phyloP scores from a whole-genome alignment of 2,797 vertebrate genomes.

The Catamblyrhynchus diadema region DNA sequence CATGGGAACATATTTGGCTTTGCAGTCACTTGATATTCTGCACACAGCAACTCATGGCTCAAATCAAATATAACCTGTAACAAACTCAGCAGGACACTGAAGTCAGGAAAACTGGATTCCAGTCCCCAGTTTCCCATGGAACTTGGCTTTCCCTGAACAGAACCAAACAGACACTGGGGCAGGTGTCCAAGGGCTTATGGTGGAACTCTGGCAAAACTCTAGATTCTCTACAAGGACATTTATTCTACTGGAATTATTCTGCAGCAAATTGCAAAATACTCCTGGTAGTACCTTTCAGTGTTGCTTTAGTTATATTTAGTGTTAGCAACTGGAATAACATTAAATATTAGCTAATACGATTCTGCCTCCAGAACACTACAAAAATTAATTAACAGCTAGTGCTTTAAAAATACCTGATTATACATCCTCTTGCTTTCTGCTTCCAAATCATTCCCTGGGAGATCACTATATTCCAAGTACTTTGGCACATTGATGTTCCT shows the following conservation, averaged over 20 bases:
- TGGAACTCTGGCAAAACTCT: neutral
- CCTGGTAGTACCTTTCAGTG: neutral
- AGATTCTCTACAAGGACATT: neutral
- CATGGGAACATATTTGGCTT: neutral
- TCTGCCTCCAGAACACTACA: neutral
- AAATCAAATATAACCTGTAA: constrained; percentile 52
- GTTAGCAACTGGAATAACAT: neutral
- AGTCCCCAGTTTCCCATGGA: neutral
- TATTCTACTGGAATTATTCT: neutral
- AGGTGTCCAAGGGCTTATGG: neutral
- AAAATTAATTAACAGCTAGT: neutral
- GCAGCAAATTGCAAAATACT: neutral
- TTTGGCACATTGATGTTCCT: neutral
- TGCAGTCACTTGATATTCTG: neutral
- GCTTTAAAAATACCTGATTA: constrained; percentile 44
- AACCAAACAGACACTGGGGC: neutral
- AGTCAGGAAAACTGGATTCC: neutral
- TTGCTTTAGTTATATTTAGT: neutral
- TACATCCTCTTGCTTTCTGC: constrained; percentile 55
- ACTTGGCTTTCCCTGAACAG: neutral
- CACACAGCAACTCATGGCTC: neutral
- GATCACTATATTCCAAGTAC: neutral
- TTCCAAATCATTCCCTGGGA: neutral
- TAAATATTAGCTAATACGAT: neutral
- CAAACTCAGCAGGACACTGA: neutral